phyloP scores from a whole-genome alignment of 2,888 invertebrate genomes.

The Meganola albula region DNA sequence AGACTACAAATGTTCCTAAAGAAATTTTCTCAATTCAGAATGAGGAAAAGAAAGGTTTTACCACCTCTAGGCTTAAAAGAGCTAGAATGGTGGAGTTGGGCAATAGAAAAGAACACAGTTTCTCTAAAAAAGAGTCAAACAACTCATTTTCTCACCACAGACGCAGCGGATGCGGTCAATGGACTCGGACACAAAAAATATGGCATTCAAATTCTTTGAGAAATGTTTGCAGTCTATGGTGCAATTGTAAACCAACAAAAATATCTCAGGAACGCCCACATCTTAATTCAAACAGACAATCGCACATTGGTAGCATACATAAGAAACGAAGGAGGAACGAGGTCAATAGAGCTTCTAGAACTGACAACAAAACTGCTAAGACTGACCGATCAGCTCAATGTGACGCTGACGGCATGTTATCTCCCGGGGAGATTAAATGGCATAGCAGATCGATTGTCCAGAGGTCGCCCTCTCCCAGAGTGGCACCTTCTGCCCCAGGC shows the following conservation, averaged over 20 bases:
- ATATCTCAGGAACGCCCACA: neutral
- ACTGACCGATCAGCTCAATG: neutral
- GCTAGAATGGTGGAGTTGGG: neutral
- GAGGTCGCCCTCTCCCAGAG: neutral
- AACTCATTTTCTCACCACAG: conserved; percentile 5
- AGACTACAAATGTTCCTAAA: conserved; percentile 5
- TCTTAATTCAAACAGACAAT: conserved; percentile 7
- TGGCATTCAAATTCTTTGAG: conserved; percentile 5
- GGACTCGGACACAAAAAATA: neutral
- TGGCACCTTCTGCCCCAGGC: neutral
- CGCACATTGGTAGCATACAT: neutral
- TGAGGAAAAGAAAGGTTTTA: neutral
- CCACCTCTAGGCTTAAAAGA: neutral
- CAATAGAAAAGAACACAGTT: neutral
- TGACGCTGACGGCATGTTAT: neutral
- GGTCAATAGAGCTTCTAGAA: neutral
- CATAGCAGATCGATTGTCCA: neutral
- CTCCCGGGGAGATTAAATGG: neutral
- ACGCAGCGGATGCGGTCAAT: conserved; percentile 4
- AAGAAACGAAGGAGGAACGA: neutral
- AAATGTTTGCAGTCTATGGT: conserved; percentile 5
- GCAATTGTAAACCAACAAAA: neutral
- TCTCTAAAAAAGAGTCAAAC: neutral
- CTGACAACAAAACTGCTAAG: neutral
- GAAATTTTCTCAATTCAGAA: neutral